These are phyloP conservation scores for Drosophila athabasca DNA, from an alignment of 1,140 invertebrate genomes.

Conservation along the genomic window DNA sequence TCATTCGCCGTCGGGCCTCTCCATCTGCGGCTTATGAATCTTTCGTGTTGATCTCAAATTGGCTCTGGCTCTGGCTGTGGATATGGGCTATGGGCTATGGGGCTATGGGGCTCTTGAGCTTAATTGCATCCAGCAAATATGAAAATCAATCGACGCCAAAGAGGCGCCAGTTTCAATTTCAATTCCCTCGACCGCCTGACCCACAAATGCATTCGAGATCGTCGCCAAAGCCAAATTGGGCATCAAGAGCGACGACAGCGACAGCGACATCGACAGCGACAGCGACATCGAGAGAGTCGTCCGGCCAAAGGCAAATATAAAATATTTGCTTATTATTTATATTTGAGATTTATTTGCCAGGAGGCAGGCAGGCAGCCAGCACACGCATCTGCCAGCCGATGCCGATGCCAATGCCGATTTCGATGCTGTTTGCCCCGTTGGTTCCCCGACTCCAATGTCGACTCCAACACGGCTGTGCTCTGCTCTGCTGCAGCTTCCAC, in stretches of 20 bases:
- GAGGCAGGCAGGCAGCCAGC: constrained; percentile 36
- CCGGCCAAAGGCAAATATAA: constrained; percentile 59
- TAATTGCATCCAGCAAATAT: constrained; percentile 45
- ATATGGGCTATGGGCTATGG: not conserved
- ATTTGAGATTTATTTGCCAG: constrained; percentile 71
- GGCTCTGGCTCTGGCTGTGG: constrained; percentile 22
- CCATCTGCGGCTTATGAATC: constrained; percentile 2
- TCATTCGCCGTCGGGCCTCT: constrained; percentile 45
- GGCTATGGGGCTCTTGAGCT: constrained; percentile 29
- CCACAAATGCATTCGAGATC: constrained; percentile 60
- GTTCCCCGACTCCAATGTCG: not conserved
- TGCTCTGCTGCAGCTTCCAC: no score
- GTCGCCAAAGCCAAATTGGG: constrained; percentile 69
- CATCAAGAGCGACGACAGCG: constrained; percentile 26
- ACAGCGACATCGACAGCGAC: constrained; percentile 7
- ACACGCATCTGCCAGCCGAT: constrained; percentile 71
- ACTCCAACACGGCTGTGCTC: no score
- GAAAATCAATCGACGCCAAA: constrained; percentile 63
- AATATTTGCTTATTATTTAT: constrained; percentile 71
- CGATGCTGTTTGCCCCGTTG: not conserved
- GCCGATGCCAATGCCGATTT: constrained; percentile 34
- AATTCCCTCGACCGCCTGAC: constrained; percentile 59
- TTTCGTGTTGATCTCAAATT: constrained; percentile 19
- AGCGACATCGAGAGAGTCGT: constrained; percentile 8
- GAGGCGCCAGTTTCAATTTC: constrained; percentile 75